A percentile compares a stretch with the other conserved stretches of the same genome.
Conservation (phyloP, 2,888 invertebrate species). For the Metalampra italica region DNA sequence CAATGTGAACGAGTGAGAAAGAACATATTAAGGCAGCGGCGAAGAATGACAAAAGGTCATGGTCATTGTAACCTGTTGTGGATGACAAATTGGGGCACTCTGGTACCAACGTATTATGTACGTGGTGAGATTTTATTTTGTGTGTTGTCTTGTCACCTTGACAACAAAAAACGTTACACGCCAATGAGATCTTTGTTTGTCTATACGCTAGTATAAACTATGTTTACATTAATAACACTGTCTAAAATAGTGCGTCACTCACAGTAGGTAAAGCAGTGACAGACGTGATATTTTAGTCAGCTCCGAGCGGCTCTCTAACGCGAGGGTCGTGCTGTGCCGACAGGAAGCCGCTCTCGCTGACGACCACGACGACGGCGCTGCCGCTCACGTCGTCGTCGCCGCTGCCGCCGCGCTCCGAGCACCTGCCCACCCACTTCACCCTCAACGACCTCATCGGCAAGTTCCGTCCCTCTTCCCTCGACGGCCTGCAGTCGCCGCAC, state of each 20-base stretch:
- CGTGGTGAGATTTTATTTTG: too few species aligned
- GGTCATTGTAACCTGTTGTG: too few species aligned
- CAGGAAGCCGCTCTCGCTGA: conserved; percentile 78
- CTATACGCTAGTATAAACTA: too few species aligned
- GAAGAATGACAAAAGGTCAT: too few species aligned
- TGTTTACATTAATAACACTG: conserved; percentile 4
- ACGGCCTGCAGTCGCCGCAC: conserved; percentile 70
- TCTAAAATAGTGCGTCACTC: conserved; percentile 8
- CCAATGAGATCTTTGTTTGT: too few species aligned
- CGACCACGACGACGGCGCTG: conserved; percentile 78
- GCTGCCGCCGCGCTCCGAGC: conserved; percentile 74
- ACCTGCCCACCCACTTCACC: conserved; percentile 74
- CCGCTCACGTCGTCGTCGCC: conserved; percentile 77
- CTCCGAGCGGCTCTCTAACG: conserved; percentile 47
- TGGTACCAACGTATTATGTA: too few species aligned
- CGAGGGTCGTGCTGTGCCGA: conserved; percentile 51
- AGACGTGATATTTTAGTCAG: conserved; percentile 16
- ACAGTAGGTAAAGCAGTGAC: conserved; percentile 7
- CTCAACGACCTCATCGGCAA: conserved; percentile 78
- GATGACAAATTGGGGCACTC: too few species aligned
- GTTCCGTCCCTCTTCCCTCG: conserved; percentile 71
- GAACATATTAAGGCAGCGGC: too few species aligned
- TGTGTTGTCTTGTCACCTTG: too few species aligned
- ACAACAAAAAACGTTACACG: too few species aligned
- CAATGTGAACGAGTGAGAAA: too few species aligned